Evolutionary conservation across 2,797 vertebrate genomes (phyloP).

Genomic region (Muscicapa striata): DNA sequence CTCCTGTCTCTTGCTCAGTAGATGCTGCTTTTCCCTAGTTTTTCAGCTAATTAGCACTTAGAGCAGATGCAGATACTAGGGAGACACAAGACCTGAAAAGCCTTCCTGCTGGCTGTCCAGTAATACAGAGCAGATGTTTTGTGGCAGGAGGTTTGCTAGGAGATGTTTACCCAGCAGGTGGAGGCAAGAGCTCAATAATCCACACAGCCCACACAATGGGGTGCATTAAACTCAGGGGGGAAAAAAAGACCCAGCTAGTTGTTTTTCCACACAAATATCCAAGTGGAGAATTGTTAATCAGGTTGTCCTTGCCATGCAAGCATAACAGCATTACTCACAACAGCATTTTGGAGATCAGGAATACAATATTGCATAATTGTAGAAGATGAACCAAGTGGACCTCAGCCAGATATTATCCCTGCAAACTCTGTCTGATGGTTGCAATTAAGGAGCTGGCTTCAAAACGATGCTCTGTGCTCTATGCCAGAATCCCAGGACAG

Average conservation of each 20-base stretch:
- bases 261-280: not conserved
- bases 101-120: not conserved
- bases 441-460: conserved; percentile 1
- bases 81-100: not conserved
- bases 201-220: not conserved
- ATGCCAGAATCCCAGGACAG: not conserved
- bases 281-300: not conserved
- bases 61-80: not conserved
- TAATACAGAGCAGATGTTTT: not conserved
- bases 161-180: conserved; percentile 61
- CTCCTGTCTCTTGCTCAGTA: not conserved
- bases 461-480: not conserved
- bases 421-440: not conserved
- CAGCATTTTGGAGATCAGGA: conserved; percentile 7
- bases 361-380: not conserved
- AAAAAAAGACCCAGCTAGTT: not conserved
- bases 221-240: not conserved
- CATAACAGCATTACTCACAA: not conserved
- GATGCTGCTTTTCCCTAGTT: not conserved
- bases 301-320: not conserved
- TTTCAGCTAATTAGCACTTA: not conserved
- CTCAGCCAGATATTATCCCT: not conserved
- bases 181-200: conserved; percentile 57
- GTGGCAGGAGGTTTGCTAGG: not conserved
- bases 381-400: not conserved